A percentile compares a stretch with the other conserved stretches of the same genome.
Evolutionary conservation across 2,113 vertebrate species (phyloP).

Genomic region (Orthonyx spaldingii): DNA sequence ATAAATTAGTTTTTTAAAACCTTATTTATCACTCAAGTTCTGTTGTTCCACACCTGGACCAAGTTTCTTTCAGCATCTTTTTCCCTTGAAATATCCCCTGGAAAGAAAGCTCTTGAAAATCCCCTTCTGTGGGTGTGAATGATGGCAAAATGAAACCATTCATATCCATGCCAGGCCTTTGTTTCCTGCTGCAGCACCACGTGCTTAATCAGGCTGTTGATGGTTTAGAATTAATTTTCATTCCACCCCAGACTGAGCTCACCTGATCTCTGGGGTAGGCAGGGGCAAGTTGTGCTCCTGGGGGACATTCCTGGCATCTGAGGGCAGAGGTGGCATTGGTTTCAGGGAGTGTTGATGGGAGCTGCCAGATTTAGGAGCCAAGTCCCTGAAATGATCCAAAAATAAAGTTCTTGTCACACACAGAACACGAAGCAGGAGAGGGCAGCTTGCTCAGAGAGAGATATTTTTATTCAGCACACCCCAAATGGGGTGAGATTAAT

Average conservation of each 20-base stretch:
- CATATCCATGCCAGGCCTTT: neutral
- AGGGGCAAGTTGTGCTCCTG: neutral
- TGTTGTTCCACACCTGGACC: neutral
- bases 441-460: neutral
- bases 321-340: neutral
- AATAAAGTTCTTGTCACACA: neutral
- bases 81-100: neutral
- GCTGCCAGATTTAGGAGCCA: neutral
- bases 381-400: constrained; percentile 56
- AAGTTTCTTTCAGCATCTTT: neutral
- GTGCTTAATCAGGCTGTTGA: neutral
- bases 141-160: neutral
- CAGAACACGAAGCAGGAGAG: neutral
- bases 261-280: constrained; percentile 59
- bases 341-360: neutral
- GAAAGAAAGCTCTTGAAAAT: neutral
- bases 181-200: neutral
- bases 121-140: neutral
- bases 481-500: neutral
- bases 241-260: neutral
- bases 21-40: neutral
- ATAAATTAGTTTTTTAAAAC: neutral
- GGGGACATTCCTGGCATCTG: neutral
- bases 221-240: neutral
- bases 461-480: neutral